Evolutionary conservation across 1,140 invertebrate genomes (phyloP).

Genomic region (Lordiphosa stackelbergi): DNA sequence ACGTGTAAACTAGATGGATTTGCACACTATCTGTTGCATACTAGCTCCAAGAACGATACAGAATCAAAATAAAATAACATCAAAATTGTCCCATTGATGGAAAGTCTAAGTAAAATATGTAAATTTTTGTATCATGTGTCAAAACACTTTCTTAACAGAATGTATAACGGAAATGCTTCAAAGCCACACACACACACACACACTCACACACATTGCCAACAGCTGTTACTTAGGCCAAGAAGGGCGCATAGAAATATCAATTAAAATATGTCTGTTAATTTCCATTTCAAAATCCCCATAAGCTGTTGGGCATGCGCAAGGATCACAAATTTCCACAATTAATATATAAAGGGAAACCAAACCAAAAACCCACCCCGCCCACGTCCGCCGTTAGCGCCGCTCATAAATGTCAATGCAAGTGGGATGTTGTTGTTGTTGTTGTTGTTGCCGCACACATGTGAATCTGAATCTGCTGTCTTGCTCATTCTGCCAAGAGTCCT

Average conservation of each 20-base stretch:
- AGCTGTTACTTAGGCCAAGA: slow-evolving; percentile 40
- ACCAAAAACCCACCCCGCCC: slow-evolving; percentile 44
- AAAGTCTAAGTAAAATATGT: too few relatives aligned
- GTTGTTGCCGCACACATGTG: slow-evolving; percentile 47
- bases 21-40: too few relatives aligned
- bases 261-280: slow-evolving; percentile 45
- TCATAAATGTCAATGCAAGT: slow-evolving; percentile 70
- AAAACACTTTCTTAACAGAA: too few relatives aligned
- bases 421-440: slow-evolving; percentile 27
- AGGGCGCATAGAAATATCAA: slow-evolving; percentile 25
- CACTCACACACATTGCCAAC: slow-evolving; percentile 43
- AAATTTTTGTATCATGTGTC: too few relatives aligned
- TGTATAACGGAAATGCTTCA: slow-evolving; percentile 27
- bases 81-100: too few relatives aligned
- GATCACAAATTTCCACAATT: slow-evolving; percentile 50
- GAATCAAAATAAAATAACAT: too few relatives aligned
- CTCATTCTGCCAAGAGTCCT: slow-evolving; percentile 7
- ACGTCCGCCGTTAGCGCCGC: slow-evolving; percentile 62
- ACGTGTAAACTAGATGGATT: too few relatives aligned
- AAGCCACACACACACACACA: neutral
- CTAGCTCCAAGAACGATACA: too few relatives aligned
- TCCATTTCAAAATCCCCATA: slow-evolving; percentile 53
- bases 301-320: slow-evolving; percentile 57
- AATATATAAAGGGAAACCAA: slow-evolving; percentile 31
- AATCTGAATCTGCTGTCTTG: slow-evolving; percentile 9